Conservation (phyloP, 2,113 vertebrate genomes). For the Lophius piscatorius region DNA sequence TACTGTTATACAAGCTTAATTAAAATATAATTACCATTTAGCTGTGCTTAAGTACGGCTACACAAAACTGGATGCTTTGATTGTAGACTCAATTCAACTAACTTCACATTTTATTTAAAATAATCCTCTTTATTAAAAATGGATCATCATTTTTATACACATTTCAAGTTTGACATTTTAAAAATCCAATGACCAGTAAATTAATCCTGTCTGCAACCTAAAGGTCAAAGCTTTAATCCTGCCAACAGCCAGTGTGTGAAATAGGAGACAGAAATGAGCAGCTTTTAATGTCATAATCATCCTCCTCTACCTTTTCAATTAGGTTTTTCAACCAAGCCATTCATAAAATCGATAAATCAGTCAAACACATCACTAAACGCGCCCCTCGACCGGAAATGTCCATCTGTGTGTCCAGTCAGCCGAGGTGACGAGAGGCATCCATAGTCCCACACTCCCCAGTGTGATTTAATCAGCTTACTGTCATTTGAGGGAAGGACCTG, state of each 20-base stretch:
- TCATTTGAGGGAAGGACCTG: conserved; percentile 16
- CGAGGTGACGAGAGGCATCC: conserved; percentile 31
- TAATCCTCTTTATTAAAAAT: too few relatives aligned
- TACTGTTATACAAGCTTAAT: too few relatives aligned
- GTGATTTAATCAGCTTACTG: conserved; percentile 63
- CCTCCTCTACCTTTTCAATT: background rate
- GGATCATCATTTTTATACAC: too few relatives aligned
- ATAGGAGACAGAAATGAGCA: background rate
- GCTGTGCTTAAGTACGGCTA: too few relatives aligned
- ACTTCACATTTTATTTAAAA: too few relatives aligned
- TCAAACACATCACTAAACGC: conserved; percentile 11
- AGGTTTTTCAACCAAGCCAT: background rate
- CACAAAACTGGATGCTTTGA: too few relatives aligned
- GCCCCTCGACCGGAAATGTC: conserved; percentile 1
- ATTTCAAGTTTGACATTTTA: too few relatives aligned
- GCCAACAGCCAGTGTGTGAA: background rate
- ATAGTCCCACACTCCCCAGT: conserved; percentile 23
- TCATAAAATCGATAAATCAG: conserved; percentile 19
- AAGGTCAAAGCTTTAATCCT: conserved; percentile 6
- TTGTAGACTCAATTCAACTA: too few relatives aligned
- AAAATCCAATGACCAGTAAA: background rate
- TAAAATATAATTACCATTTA: too few relatives aligned
- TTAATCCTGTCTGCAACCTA: background rate
- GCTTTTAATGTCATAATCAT: background rate
- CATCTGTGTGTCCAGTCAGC: conserved; percentile 21